Conservation (phyloP, 2,113 vertebrate species). For the Puma concolor region DNA sequence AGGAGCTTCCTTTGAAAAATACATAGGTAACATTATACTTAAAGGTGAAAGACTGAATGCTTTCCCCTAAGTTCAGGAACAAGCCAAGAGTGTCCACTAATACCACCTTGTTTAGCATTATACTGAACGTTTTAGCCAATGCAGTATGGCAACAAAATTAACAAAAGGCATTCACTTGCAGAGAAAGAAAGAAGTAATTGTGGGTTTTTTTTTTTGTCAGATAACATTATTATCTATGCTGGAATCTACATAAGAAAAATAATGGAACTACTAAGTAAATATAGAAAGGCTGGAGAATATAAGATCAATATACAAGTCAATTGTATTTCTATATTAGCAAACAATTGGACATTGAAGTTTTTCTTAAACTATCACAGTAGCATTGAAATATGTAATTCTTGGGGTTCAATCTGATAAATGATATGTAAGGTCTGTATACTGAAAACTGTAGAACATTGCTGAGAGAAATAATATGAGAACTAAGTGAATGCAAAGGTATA, state of each 20-base stretch:
- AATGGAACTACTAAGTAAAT: neutral
- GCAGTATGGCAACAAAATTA: neutral
- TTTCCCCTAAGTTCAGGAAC: neutral
- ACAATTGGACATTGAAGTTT: conserved; percentile 1
- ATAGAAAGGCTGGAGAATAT: neutral
- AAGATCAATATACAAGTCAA: neutral
- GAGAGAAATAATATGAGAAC: neutral
- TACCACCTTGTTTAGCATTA: neutral
- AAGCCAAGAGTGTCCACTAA: neutral
- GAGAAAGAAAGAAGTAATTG: neutral
- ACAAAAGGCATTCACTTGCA: neutral
- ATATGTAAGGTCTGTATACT: neutral
- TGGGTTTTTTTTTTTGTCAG: neutral
- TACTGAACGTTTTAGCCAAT: neutral
- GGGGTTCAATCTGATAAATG: neutral
- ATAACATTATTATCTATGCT: neutral
- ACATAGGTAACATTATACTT: neutral
- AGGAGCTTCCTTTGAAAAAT: neutral
- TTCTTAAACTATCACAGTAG: neutral
- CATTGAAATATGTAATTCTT: neutral
- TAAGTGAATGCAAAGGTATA: neutral
- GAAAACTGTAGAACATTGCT: neutral
- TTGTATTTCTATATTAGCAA: neutral
- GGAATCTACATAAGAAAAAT: neutral
- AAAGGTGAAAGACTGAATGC: neutral